Evolutionary conservation across 2,113 vertebrate genomes (phyloP).

Genomic region (Orthonyx spaldingii): DNA sequence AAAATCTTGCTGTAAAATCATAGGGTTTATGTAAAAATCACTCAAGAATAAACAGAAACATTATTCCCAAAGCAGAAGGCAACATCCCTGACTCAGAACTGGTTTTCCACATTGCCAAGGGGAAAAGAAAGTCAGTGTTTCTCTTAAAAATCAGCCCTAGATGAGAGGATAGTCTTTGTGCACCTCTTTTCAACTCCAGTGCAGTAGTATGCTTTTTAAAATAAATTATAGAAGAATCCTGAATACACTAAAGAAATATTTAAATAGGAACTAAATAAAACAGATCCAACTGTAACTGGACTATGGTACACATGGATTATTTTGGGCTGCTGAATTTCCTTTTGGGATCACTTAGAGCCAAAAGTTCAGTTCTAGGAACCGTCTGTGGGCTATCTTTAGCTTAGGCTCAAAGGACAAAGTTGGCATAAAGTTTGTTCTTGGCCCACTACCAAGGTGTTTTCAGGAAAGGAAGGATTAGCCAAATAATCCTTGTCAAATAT

Average conservation of each 20-base stretch:
- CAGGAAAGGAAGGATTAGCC: not conserved
- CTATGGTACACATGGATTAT: not conserved
- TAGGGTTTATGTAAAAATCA: not conserved
- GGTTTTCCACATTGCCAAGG: not conserved
- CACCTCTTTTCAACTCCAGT: not conserved
- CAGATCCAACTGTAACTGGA: not conserved
- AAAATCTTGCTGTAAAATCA: not conserved
- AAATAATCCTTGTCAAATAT: not conserved
- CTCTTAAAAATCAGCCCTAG: not conserved
- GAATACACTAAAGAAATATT: not conserved
- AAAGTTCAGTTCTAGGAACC: not conserved
- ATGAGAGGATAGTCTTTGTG: not conserved
- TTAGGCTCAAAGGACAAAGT: not conserved
- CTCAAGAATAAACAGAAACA: not conserved
- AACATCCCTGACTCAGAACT: not conserved
- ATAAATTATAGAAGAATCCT: not conserved
- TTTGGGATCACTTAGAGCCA: not conserved
- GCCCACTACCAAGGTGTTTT: not conserved
- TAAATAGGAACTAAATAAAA: not conserved
- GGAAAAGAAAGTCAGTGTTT: not conserved
- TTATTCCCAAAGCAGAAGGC: not conserved
- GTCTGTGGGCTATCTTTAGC: not conserved
- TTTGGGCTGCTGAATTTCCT: not conserved
- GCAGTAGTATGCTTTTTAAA: not conserved
- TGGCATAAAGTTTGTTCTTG: not conserved